Evolutionary conservation across 2,888 invertebrate species (phyloP), one percentile per base, ranked within the genome.

Genomic region (Auanema sp.): DNA sequence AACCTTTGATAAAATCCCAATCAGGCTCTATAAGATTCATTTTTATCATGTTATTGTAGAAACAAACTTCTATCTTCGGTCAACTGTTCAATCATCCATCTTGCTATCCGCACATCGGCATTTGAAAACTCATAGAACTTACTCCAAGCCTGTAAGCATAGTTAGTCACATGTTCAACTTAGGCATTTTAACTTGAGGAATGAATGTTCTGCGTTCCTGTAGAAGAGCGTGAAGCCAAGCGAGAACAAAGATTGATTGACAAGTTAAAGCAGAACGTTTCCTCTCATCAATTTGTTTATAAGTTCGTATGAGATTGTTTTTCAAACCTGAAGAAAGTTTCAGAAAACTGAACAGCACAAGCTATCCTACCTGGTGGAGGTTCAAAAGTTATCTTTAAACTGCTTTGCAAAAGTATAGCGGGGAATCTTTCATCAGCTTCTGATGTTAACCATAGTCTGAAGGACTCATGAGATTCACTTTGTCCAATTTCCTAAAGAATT

Each of bases 191-290:
- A 85, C 87, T 83, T 87, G 92, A 0, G 94, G 94, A 76, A 94
- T 91, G 84, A 90, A 97, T 58, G 90, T 91, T 64, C 96, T 88
- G 47, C 98, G 88, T 85, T 98, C 97, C 77, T 88, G 88, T 58
- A 93, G 87, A 14, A 95, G 87, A 0, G 96, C 93, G 84, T 96
- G 94, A 61, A 92, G 87, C 88, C 91, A 91, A 68, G 93, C 90
- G 16, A 95, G 86, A 6, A 91, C 89, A 77, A 96, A 89, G 62
- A 91, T 83, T 1, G 88, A 86, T 78, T 88, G 87, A 16, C 85
- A 77, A 16, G 85, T 76, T 11, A 84, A 72, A 0, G 83, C 79
- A 62, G 78, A 81, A 41, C 84, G 83, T 23, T 81, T 79, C 53
- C 25, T 16, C 1, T 50, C 52, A n/a, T 70, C 71, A 44, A 72